phyloP scores from a whole-genome alignment of 2,797 vertebrate species.

The Phylloscopus collybita region DNA sequence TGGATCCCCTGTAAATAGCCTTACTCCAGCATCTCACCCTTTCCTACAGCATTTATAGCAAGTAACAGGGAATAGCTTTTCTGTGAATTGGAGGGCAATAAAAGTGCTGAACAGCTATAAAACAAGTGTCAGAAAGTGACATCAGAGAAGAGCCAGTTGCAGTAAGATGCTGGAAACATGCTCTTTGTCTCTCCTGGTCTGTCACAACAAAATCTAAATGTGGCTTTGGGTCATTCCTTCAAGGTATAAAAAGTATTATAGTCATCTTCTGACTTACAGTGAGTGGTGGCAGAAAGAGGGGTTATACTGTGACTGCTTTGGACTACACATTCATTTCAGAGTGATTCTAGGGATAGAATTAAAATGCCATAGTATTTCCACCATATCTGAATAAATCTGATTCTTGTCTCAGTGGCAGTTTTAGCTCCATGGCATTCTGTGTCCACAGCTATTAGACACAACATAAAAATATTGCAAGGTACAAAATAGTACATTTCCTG shows the following conservation, averaged over 20 bases:
- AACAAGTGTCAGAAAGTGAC: background rate
- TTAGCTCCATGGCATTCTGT: background rate
- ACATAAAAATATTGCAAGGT: slow-evolving; percentile 75
- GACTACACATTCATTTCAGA: background rate
- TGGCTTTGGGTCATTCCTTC: background rate
- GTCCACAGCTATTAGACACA: slow-evolving; percentile 73
- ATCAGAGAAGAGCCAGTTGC: background rate
- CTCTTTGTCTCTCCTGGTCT: background rate
- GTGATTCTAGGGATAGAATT: background rate
- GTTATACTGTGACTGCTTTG: background rate
- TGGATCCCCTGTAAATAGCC: background rate
- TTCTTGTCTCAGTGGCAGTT: background rate
- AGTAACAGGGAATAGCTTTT: background rate
- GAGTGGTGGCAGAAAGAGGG: background rate
- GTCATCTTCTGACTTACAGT: background rate
- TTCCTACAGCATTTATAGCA: background rate
- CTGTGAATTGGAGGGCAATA: slow-evolving; percentile 4
- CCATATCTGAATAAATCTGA: background rate
- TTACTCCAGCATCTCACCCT: background rate
- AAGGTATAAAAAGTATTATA: background rate
- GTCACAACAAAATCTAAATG: background rate
- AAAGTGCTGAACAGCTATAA: slow-evolving; percentile 8
- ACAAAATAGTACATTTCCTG: slow-evolving; percentile 79
- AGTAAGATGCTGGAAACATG: background rate
- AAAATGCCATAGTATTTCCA: background rate